Base-by-base conservation (phyloP, 2,888 invertebrate genomes). In the Chaetoderma sp. region DNA sequence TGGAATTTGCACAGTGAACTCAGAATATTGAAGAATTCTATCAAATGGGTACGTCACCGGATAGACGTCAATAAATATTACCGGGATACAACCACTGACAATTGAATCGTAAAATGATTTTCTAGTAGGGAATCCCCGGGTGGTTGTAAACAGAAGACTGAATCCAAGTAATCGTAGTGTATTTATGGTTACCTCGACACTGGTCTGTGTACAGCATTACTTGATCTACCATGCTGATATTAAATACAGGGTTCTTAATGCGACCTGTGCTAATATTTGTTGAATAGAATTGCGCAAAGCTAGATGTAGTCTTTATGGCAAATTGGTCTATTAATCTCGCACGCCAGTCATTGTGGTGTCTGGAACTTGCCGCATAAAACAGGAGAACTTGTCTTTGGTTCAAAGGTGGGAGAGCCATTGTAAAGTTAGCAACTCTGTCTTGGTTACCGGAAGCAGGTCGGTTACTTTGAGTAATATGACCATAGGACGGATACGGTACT, bases 51-150 rank as follows among this genome's bases (percentile, higher is more conserved):
- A 78, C 23, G 60, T 65, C 27, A 73, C 69, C 4, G 60, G 42
- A 8, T 63, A 47, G 16, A 63, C 32, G 25, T 36, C 33, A 36
- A 32, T 25, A 49, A 72, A 72, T 4, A 73, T 59, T 18, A 82
- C 78, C 0, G 82, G 82, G 23, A 82, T 78, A 54, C 81, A 82
- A 3, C 80, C 81, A 64, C 76, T 76, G 13, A 81, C 63, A 30
- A 81, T 69, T 8, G 78, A 62, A 54, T 82, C 81, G 30, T 78
- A 82, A 58, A 80, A 77, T 5, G 78, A 80, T 67, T 82, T 82
- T 33, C 82, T 62, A 2, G 82, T 80, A 2, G 81, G 1, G 80
- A 82, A 62, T 80, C 80, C 0, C 81, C 81, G 0, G 79, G 78
- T 2, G 81, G 80, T 28, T 82, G 78, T 21, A 81, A 61, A 66